phyloP scores from a whole-genome alignment of 92 coral and sea anemone genomes.

The Chrysogorgia sp. region DNA sequence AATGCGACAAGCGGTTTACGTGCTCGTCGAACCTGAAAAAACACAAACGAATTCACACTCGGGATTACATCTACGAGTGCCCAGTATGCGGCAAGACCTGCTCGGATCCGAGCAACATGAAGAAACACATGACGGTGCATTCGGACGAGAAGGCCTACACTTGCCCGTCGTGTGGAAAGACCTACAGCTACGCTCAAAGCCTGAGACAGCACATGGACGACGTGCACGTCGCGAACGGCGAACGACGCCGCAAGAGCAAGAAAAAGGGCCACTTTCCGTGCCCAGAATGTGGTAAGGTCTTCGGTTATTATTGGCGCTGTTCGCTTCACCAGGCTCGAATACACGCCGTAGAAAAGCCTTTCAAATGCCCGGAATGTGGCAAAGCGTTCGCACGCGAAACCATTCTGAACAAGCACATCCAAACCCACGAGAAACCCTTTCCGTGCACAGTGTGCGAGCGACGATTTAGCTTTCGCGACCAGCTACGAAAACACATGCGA shows the following conservation, averaged over 20 bases:
- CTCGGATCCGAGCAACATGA: conserved; percentile 33
- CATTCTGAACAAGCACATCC: conserved; percentile 39
- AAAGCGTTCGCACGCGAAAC: conserved; percentile 38
- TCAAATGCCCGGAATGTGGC: conserved; percentile 38
- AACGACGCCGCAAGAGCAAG: conserved; percentile 9
- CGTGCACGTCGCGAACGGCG: conserved; percentile 34
- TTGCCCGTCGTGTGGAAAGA: conserved; percentile 41
- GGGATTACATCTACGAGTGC: conserved; percentile 32
- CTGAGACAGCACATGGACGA: conserved; percentile 45
- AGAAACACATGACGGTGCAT: conserved; percentile 46
- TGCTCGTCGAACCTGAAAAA: conserved; percentile 41
- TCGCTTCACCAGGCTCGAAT: conserved; percentile 37
- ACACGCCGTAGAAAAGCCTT: conserved; percentile 34
- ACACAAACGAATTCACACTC: conserved; percentile 34
- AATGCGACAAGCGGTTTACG: conserved; percentile 36
- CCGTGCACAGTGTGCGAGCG: conserved; percentile 18
- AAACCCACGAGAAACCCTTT: conserved; percentile 42
- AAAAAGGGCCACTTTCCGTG: conserved; percentile 42
- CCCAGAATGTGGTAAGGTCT: conserved; percentile 44
- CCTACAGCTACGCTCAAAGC: conserved; percentile 47
- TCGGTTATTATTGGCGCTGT: conserved; percentile 43
- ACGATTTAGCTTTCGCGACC: conserved; percentile 40
- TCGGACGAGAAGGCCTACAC: conserved; percentile 36
- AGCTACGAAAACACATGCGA: conserved; percentile 25
- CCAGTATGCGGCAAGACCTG: conserved; percentile 40